Percentiles rank a stretch among this genome's conserved stretches.
Conservation (phyloP, 2,113 vertebrate genomes). For the Cottus gobio region DNA sequence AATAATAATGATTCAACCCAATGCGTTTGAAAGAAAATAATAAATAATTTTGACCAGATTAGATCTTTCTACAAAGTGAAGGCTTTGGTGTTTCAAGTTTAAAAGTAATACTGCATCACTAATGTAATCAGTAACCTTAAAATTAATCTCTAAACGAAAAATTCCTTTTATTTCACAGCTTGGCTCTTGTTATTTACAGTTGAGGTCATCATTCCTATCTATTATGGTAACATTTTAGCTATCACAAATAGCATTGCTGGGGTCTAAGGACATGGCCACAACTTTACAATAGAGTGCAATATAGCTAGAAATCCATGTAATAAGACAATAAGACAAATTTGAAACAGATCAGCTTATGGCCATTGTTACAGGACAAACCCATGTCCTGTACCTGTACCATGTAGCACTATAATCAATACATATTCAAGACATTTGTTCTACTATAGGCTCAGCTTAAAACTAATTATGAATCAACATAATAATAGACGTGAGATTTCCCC, state of each 20-base stretch:
- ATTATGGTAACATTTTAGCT: background rate
- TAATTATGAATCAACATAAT: background rate
- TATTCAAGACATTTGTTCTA: background rate
- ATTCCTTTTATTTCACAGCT: background rate
- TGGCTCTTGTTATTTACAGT: background rate
- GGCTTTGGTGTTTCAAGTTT: background rate
- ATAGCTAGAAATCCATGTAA: background rate
- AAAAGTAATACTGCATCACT: slow-evolving; percentile 4
- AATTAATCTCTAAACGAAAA: slow-evolving; percentile 17
- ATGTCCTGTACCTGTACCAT: background rate
- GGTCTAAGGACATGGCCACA: background rate
- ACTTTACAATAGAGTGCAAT: background rate
- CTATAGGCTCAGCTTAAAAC: background rate
- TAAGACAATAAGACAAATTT: background rate
- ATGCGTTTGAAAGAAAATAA: background rate
- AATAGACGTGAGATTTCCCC: background rate
- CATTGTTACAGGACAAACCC: background rate
- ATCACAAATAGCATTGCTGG: background rate
- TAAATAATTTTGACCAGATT: slow-evolving; percentile 5
- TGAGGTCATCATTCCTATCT: background rate
- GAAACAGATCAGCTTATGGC: background rate
- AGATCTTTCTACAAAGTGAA: background rate
- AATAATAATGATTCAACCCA: background rate
- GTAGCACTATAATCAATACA: background rate
- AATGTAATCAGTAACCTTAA: background rate